These are phyloP conservation scores for Danio albolineatus DNA, from an alignment of 2,797 vertebrate genomes.

Conservation along the genomic window DNA sequence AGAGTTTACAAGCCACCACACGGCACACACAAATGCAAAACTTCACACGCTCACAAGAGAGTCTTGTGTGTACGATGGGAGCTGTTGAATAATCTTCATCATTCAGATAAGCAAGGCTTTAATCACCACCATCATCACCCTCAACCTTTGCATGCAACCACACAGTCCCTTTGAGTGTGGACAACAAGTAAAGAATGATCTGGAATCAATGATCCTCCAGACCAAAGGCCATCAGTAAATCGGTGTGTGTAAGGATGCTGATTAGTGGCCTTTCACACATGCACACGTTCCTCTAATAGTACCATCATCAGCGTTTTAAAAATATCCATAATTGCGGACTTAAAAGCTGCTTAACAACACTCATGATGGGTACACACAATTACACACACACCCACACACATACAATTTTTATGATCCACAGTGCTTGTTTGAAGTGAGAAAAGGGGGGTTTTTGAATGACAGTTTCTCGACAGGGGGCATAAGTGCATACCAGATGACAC, in stretches of 20 bases:
- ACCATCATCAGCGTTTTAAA: slow-evolving; percentile 18
- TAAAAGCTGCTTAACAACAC: slow-evolving; percentile 33
- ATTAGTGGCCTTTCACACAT: slow-evolving; percentile 15
- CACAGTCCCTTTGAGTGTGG: slow-evolving; percentile 16
- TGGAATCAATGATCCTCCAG: slow-evolving; percentile 36
- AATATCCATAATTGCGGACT: slow-evolving; percentile 31
- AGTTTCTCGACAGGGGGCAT: slow-evolving; percentile 41
- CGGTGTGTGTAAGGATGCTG: slow-evolving; percentile 2
- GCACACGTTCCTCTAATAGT: slow-evolving; percentile 8
- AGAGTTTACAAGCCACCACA: slow-evolving; percentile 47
- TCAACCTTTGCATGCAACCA: background rate
- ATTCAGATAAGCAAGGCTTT: slow-evolving; percentile 27
- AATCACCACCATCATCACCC: slow-evolving; percentile 16
- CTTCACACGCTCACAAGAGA: slow-evolving; percentile 25
- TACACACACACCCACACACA: slow-evolving; percentile 28
- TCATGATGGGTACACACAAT: background rate
- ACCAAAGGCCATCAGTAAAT: slow-evolving; percentile 29
- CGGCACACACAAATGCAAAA: slow-evolving; percentile 33
- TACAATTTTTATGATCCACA: background rate
- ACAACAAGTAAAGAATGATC: slow-evolving; percentile 40
- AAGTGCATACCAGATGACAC: slow-evolving; percentile 51
- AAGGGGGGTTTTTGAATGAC: slow-evolving; percentile 40
- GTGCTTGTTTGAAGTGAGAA: slow-evolving; percentile 30
- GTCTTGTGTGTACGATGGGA: background rate
- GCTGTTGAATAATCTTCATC: slow-evolving; percentile 23